These are phyloP conservation scores for Micromesistius poutassou DNA, from an alignment of 2,797 vertebrate species.

Conservation along the genomic window DNA sequence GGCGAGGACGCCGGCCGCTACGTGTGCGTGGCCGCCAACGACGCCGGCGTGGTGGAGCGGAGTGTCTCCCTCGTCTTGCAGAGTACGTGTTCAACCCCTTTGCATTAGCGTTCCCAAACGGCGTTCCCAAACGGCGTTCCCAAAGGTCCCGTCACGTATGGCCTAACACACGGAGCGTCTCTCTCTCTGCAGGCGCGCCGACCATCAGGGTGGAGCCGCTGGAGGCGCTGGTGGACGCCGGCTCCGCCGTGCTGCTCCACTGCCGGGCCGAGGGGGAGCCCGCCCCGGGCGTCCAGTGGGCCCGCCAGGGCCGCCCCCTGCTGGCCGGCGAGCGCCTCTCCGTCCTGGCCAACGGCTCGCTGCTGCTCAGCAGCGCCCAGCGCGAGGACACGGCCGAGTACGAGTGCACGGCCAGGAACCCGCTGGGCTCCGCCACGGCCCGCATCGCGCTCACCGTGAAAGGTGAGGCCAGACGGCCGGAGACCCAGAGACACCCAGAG, in stretches of 20 bases:
- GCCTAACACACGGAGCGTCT: no score
- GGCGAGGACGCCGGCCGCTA: conserved; percentile 93
- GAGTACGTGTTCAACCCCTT: conserved; percentile 73
- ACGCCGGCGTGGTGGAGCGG: conserved; percentile 86
- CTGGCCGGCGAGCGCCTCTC: conserved; percentile 67
- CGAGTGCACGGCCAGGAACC: conserved; percentile 90
- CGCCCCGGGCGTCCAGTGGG: conserved; percentile 80
- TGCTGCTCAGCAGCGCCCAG: conserved; percentile 74
- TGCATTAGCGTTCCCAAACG: no score
- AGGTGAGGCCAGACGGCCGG: conserved; percentile 66
- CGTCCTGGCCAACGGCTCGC: conserved; percentile 79
- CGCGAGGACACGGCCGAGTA: conserved; percentile 90
- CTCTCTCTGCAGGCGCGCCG: conserved; percentile 81
- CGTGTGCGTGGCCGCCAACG: conserved; percentile 89
- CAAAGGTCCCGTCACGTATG: no score
- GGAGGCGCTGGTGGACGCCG: conserved; percentile 78
- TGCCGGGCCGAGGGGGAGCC: conserved; percentile 90
- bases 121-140: no score
- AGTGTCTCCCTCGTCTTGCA: conserved; percentile 85
- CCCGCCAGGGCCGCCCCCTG: conserved; percentile 75
- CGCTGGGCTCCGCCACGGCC: conserved; percentile 84
- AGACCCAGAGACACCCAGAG: neutral
- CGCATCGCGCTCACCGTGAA: conserved; percentile 80
- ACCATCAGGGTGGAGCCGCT: conserved; percentile 79
- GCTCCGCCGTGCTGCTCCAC: conserved; percentile 78